Base-by-base conservation (phyloP, 92 coral and sea anemone species). In the Porites lobata region DNA sequence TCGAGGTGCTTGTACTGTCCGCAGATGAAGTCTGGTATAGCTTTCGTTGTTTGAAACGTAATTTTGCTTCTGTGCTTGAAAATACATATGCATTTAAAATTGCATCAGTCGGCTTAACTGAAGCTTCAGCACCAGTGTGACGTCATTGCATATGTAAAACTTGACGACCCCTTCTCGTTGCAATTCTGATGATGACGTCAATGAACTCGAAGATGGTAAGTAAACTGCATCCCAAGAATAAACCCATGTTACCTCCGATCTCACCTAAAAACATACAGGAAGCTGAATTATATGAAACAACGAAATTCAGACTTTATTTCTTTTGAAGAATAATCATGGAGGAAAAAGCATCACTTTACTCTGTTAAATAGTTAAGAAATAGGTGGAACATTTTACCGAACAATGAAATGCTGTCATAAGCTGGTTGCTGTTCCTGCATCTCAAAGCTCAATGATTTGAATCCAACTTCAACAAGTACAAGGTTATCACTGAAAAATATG, bases 241-340 rank as follows among this genome's bases (percentile, higher is more conserved):
- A 58, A 1, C 89, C 89, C 89, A 85, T 85, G 83, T 85, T 85
- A 6, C 89, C 89, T 19, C 89, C 89, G 69, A 85, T 85, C 63
- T 85, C 89, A 76, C 84, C 89, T 85, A 8, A 38, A 10, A 21
- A 77, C 13, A 15, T 2, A 65, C 24, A 51, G 21, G 61, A 47
- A 59, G 19, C 47, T 38, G 47, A 0, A 0, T 38, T 38, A 3
- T 38, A 38, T 4, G 6, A 4, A 38, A 38, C 47, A 38, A 38
- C 0, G 47, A 38, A 38, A 38, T 38, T 38, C 47, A 38, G 47
- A 38, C 47, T 38, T 38, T 38, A 38, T 38, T 38, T 38, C 47
- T 38, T 38, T 38, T 38, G 0, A 38, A 38, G 47, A 38, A 38
- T 38, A 38, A 38, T 4, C 47, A 38, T 38, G 47, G 47, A 3